Base-by-base conservation (phyloP, 2,113 vertebrate genomes). In the Boulengeromyrus knoepffleri region DNA sequence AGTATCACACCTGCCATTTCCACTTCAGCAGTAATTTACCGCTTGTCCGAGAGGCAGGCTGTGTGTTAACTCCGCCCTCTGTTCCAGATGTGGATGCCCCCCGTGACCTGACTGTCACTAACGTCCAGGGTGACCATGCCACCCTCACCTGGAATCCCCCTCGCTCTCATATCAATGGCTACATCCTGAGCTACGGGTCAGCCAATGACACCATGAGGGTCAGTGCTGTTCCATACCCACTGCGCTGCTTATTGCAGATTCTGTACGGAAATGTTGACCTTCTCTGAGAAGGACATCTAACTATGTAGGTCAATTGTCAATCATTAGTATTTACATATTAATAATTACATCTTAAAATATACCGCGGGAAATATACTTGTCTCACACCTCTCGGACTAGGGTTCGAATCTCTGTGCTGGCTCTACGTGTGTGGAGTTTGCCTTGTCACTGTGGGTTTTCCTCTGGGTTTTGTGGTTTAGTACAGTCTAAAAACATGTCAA, bases 11-110 rank as follows among this genome's bases (percentile, higher is more conserved):
- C 45, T 27, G 24, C 58, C 58, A 1, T 15, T 80, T 52, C 87
- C 13, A 42, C 7, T 47, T 84, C 42, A 84, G 36, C 80, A 47
- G 1, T 10, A 21, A 45, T 24, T 27, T 46, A 88, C 42, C 12
- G 6, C 24, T 87, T 6, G 19, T 36, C 85, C 0, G 39, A 83
- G 83, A 6, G 0, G 19, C 8, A 46, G 19, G 36, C 6, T 27
- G 39, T 24, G 80, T 84, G 39, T 85, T 53, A 83, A 39, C 36
- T 31, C 88, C 49, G 0, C 70, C 53, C 47, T 19, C 62, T 49
- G 49, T n/a, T 5, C 90, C 92, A 99, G 98, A 94, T 31, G 92
- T 98, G n/a, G 98, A 99, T 92, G 94, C 97, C 91, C 98, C 98
- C 3, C 96, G 95, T 80, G 97, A 98, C 88, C 91, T 99, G 90